Conservation (phyloP, 1,140 invertebrate species). For the Dendrolimus punctatus region DNA sequence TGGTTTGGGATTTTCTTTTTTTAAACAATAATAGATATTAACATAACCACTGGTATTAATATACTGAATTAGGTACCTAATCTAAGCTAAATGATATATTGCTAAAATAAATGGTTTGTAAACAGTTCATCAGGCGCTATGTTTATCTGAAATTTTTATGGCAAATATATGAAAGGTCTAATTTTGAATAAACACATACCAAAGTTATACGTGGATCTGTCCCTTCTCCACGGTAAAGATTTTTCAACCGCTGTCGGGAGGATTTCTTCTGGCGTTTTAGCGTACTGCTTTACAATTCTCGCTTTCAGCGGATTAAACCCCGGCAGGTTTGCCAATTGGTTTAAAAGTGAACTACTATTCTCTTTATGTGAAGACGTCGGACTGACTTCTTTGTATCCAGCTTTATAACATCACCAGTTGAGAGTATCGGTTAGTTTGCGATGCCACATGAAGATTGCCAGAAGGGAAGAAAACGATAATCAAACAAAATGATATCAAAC, state of each 20-base stretch:
- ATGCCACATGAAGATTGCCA: slow-evolving; percentile 62
- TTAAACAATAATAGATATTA: too few relatives aligned
- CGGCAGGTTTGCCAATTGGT: slow-evolving; percentile 76
- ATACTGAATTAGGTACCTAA: neutral
- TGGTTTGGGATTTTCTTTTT: too few relatives aligned
- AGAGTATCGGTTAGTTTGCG: slow-evolving; percentile 49
- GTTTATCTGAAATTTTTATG: slow-evolving; percentile 10
- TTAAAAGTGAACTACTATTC: slow-evolving; percentile 77
- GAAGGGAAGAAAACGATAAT: slow-evolving; percentile 68
- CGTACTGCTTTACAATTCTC: slow-evolving; percentile 77
- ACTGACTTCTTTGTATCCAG: slow-evolving; percentile 69
- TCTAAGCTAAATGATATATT: neutral
- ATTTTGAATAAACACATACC: slow-evolving; percentile 58
- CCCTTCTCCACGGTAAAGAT: slow-evolving; percentile 82
- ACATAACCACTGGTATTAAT: too few relatives aligned
- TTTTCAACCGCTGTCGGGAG: slow-evolving; percentile 80
- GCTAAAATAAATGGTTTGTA: neutral
- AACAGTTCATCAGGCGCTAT: slow-evolving; percentile 28
- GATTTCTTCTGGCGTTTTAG: slow-evolving; percentile 72
- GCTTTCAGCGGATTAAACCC: slow-evolving; percentile 77
- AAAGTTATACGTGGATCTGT: slow-evolving; percentile 75
- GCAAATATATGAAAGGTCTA: slow-evolving; percentile 15
- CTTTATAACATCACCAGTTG: slow-evolving; percentile 52
- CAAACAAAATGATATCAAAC: slow-evolving; percentile 56
- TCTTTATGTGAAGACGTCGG: slow-evolving; percentile 72